phyloP scores from a whole-genome alignment of 2,797 vertebrate species.

The Uromys caudimaculatus region DNA sequence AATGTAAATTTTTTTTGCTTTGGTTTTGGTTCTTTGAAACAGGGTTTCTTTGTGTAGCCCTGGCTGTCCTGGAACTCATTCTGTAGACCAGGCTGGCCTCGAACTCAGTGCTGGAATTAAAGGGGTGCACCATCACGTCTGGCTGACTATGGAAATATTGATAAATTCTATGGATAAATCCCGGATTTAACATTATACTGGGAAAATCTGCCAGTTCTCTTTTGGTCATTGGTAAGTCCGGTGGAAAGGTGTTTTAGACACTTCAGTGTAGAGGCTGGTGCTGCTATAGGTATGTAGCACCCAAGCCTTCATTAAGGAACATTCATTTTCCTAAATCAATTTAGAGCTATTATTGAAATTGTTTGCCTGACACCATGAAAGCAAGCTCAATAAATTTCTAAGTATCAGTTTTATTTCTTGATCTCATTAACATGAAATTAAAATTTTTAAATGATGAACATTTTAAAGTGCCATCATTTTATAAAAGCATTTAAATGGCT shows the following conservation, averaged over 20 bases:
- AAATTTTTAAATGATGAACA: slow-evolving; percentile 4
- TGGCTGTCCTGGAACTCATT: not conserved
- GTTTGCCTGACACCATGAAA: not conserved
- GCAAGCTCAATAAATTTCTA: slow-evolving; percentile 19
- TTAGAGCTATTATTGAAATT: not conserved
- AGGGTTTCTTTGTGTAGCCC: not conserved
- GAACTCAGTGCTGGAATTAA: not conserved
- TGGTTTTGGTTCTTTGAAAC: not conserved
- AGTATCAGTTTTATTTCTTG: slow-evolving; percentile 28
- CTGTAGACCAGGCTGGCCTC: not conserved
- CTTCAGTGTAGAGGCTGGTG: not conserved
- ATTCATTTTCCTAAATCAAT: not conserved
- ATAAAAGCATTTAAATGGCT: not conserved
- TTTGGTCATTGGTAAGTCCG: not conserved
- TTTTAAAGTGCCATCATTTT: not conserved
- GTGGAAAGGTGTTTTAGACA: not conserved
- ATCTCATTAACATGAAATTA: slow-evolving; percentile 42
- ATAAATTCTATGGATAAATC: not conserved
- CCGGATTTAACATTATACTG: not conserved
- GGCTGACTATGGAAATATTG: not conserved
- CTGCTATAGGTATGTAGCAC: not conserved
- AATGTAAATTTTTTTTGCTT: not conserved
- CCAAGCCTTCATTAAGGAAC: not conserved
- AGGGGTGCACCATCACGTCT: not conserved
- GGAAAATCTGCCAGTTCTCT: not conserved